These are phyloP conservation scores for Poliocrania exsul DNA, from an alignment of 2,797 vertebrate genomes.

Conservation along the genomic window DNA sequence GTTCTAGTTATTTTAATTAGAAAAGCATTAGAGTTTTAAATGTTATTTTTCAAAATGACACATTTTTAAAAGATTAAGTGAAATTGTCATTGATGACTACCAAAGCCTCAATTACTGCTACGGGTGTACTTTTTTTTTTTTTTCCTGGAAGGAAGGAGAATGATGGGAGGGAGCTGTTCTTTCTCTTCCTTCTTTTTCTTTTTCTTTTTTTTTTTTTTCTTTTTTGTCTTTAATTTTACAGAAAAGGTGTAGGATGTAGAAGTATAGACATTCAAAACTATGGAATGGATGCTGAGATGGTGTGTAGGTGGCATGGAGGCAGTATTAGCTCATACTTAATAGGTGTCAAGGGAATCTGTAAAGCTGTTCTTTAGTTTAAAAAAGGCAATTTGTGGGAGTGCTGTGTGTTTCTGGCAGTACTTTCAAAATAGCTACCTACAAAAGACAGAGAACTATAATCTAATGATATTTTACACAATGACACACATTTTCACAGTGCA, in stretches of 20 bases:
- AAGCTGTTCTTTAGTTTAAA: constrained; percentile 55
- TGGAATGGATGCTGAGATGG: neutral
- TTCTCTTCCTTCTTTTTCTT: neutral
- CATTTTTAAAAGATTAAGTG: constrained; percentile 61
- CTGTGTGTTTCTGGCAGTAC: constrained; percentile 69
- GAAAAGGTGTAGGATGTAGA: constrained; percentile 54
- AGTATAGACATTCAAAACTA: constrained; percentile 61
- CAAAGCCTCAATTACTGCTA: constrained; percentile 44
- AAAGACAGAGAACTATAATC: constrained; percentile 60
- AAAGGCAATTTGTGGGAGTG: constrained; percentile 65
- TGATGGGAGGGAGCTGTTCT: neutral
- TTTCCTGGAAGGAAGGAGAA: neutral
- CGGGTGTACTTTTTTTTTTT: neutral
- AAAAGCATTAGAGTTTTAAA: constrained; percentile 57
- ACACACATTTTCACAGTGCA: constrained; percentile 46
- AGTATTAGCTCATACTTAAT: constrained; percentile 62
- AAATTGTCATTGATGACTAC: constrained; percentile 70
- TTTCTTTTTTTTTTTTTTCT: neutral
- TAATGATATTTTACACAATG: constrained; percentile 53
- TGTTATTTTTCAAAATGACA: constrained; percentile 67
- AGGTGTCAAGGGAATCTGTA: constrained; percentile 47
- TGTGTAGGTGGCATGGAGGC: constrained; percentile 62
- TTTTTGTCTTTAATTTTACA: neutral
- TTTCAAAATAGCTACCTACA: constrained; percentile 63
- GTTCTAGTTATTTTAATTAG: constrained; percentile 69